These are phyloP conservation scores for Melangyna quadrimaculata DNA, from an alignment of 2,888 invertebrate species.

Conservation along the genomic window DNA sequence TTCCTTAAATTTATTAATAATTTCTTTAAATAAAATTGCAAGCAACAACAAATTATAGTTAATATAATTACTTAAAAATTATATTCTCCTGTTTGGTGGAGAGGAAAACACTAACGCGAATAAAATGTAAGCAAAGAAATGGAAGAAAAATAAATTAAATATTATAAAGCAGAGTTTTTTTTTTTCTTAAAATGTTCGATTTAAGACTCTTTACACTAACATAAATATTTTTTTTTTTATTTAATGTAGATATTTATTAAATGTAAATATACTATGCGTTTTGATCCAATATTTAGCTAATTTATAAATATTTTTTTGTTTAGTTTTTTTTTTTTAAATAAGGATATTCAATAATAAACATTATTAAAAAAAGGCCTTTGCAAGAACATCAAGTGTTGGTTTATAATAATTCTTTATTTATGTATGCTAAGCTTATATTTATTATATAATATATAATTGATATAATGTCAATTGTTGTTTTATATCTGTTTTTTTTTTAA, in stretches of 20 bases:
- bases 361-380: slow-evolving; percentile 75
- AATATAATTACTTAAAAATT: slow-evolving; percentile 3
- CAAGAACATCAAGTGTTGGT: slow-evolving; percentile 68
- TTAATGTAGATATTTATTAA: slow-evolving; percentile 7
- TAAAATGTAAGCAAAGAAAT: slow-evolving; percentile 16
- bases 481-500: neutral
- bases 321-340: slow-evolving; percentile 27
- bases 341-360: slow-evolving; percentile 73
- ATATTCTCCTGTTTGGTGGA: neutral
- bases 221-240: slow-evolving; percentile 37
- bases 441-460: slow-evolving; percentile 48
- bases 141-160: slow-evolving; percentile 29
- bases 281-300: slow-evolving; percentile 68
- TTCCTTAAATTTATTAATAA: slow-evolving; percentile 2
- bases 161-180: slow-evolving; percentile 59
- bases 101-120: slow-evolving; percentile 6
- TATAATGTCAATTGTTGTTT: slow-evolving; percentile 44
- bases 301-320: slow-evolving; percentile 33
- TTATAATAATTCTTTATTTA: slow-evolving; percentile 47
- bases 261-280: slow-evolving; percentile 69
- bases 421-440: slow-evolving; percentile 56
- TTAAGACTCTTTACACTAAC: slow-evolving; percentile 43
- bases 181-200: slow-evolving; percentile 20
- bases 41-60: slow-evolving; percentile 61
- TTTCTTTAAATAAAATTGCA: slow-evolving; percentile 36